Conservation (phyloP, 2,888 invertebrate genomes). For the Aphelenchoides bicaudatus region DNA sequence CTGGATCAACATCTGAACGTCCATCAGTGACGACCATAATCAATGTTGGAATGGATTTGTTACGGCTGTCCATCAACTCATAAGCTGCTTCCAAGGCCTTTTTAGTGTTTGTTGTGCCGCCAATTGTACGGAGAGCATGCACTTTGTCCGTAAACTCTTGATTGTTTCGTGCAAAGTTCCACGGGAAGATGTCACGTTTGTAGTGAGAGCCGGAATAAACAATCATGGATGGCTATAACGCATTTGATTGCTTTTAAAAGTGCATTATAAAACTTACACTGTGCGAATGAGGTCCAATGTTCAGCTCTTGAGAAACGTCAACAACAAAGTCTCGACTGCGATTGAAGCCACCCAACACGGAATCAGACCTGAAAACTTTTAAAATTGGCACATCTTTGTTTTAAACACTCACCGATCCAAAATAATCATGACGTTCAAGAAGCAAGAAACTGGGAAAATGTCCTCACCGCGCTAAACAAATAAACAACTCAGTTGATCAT, state of each 20-base stretch:
- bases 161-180: slow-evolving; percentile 55
- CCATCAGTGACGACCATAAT: slow-evolving; percentile 57
- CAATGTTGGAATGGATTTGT: slow-evolving; percentile 50
- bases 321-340: slow-evolving; percentile 53
- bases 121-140: slow-evolving; percentile 45
- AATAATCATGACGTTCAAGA: slow-evolving; percentile 55
- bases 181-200: slow-evolving; percentile 46
- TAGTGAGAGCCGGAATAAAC: slow-evolving; percentile 53
- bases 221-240: slow-evolving; percentile 48
- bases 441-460: slow-evolving; percentile 54
- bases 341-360: slow-evolving; percentile 51
- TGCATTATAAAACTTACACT: slow-evolving; percentile 30
- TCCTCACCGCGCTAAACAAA: slow-evolving; percentile 23
- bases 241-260: slow-evolving; percentile 17
- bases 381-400: slow-evolving; percentile 27
- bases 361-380: slow-evolving; percentile 29
- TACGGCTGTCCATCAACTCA: slow-evolving; percentile 48
- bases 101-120: slow-evolving; percentile 54
- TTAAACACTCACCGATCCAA: slow-evolving; percentile 51
- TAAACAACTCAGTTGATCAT: too few relatives aligned
- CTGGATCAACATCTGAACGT: slow-evolving; percentile 45
- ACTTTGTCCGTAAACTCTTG: slow-evolving; percentile 46
- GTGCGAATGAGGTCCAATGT: slow-evolving; percentile 54
- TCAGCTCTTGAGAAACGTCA: slow-evolving; percentile 55
- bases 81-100: slow-evolving; percentile 50